These are phyloP conservation scores for Spicauda simplicius DNA, from an alignment of 2,888 invertebrate genomes.

Conservation along the genomic window DNA sequence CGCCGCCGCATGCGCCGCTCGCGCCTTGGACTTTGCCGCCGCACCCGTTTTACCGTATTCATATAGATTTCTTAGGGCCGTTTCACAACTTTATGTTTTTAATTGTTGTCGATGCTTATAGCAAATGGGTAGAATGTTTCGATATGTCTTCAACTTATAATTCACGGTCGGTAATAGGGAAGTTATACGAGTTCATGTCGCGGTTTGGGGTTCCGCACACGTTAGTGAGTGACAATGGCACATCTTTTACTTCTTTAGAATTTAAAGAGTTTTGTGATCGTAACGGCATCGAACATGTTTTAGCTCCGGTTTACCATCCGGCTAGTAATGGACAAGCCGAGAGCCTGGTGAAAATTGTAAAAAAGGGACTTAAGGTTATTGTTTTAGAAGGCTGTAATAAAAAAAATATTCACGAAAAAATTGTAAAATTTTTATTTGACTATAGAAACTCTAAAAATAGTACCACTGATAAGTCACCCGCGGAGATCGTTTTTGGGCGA, in stretches of 20 bases:
- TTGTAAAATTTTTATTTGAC: conserved; percentile 39
- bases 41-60: no score
- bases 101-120: neutral
- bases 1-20: conserved; percentile 27
- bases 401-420: conserved; percentile 16
- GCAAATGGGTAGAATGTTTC: conserved; percentile 24
- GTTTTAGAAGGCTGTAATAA: conserved; percentile 8
- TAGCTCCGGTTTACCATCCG: conserved; percentile 8
- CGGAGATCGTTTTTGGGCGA: conserved; percentile 24
- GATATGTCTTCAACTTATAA: conserved; percentile 5
- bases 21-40: conserved; percentile 35
- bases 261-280: conserved; percentile 15
- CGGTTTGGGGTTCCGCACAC: conserved; percentile 10
- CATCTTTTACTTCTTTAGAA: neutral
- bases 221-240: no score
- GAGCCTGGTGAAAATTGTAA: conserved; percentile 14
- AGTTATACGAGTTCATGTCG: conserved; percentile 15
- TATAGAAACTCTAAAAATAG: conserved; percentile 39
- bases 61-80: conserved; percentile 10
- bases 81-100: conserved; percentile 6
- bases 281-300: conserved; percentile 10
- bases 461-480: conserved; percentile 33
- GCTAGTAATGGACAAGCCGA: conserved; percentile 3
- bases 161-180: conserved; percentile 1
- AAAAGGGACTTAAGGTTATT: conserved; percentile 6